A percentile compares a stretch with the other conserved stretches of the same genome.
phyloP scores from a whole-genome alignment of 2,113 vertebrate genomes.

The Nerophis ophidion region DNA sequence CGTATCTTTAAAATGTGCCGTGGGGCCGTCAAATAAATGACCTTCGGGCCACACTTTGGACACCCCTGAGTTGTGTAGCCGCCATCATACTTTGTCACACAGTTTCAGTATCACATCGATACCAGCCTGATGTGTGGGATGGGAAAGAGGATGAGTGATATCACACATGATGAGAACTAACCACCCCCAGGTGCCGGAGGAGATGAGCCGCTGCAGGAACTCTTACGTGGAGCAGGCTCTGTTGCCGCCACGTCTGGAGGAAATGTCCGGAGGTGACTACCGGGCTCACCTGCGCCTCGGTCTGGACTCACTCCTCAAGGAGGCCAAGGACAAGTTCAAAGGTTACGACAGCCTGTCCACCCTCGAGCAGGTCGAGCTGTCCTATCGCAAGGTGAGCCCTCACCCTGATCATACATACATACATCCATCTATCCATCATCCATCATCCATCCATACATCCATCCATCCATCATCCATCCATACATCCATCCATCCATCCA shows the following conservation, averaged over 20 bases:
- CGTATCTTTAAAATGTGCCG: too few relatives aligned
- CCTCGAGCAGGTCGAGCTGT: conserved; percentile 81
- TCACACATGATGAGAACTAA: too few relatives aligned
- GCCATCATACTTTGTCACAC: neutral
- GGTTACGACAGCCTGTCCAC: conserved; percentile 88
- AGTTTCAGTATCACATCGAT: too few relatives aligned
- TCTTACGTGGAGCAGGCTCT: conserved; percentile 87
- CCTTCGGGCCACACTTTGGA: too few relatives aligned
- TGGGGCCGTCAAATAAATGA: too few relatives aligned
- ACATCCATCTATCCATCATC: too few relatives aligned
- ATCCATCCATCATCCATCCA: too few relatives aligned
- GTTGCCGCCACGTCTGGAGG: conserved; percentile 77
- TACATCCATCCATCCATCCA: too few relatives aligned
- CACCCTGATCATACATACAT: neutral
- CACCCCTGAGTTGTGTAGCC: conserved; percentile 7
- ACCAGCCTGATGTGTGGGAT: too few relatives aligned
- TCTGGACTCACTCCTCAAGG: conserved; percentile 88
- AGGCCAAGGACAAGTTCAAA: conserved; percentile 92
- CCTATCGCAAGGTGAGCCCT: conserved; percentile 85
- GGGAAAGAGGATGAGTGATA: too few relatives aligned
- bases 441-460: too few relatives aligned
- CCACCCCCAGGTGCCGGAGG: too few relatives aligned
- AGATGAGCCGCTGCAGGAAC: conserved; percentile 84
- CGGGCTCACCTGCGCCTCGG: conserved; percentile 75
- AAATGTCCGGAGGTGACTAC: conserved; percentile 72